Evolutionary conservation across 37 sponge, comb jelly and placozoan genomes (phyloP).

Genomic region (Crambe crambe): DNA sequence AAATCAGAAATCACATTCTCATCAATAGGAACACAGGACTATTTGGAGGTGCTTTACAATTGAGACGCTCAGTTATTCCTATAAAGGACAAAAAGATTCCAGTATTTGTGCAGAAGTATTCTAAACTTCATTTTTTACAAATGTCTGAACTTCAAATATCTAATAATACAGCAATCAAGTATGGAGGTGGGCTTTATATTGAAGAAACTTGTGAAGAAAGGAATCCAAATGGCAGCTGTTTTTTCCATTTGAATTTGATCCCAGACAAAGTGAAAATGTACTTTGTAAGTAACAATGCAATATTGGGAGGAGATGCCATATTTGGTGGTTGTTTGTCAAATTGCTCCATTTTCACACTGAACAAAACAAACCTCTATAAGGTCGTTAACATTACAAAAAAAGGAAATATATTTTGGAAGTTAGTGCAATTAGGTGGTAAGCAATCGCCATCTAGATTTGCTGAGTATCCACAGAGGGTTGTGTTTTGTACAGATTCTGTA

Average conservation of each 20-base stretch:
- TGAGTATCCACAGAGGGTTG: background rate
- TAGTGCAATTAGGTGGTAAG: background rate
- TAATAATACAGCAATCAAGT: background rate
- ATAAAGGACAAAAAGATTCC: background rate
- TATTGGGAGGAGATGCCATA: background rate
- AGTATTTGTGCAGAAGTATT: background rate
- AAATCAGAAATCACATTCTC: background rate
- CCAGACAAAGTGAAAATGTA: background rate
- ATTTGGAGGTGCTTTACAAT: background rate
- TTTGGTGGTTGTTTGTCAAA: background rate
- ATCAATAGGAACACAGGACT: background rate
- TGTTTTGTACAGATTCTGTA: background rate
- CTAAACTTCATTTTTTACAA: background rate
- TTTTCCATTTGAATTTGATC: background rate
- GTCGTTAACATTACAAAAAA: background rate
- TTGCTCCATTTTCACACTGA: background rate
- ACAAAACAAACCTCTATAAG: no score
- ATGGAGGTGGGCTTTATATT: background rate
- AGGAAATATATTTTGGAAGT: background rate
- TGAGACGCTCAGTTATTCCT: background rate
- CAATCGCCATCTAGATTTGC: background rate
- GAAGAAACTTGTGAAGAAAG: background rate
- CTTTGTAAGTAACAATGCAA: background rate
- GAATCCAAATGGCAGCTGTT: background rate
- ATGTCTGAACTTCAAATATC: background rate